Base-by-base conservation (phyloP, 1,140 invertebrate genomes). In the Capitella teleta region DNA sequence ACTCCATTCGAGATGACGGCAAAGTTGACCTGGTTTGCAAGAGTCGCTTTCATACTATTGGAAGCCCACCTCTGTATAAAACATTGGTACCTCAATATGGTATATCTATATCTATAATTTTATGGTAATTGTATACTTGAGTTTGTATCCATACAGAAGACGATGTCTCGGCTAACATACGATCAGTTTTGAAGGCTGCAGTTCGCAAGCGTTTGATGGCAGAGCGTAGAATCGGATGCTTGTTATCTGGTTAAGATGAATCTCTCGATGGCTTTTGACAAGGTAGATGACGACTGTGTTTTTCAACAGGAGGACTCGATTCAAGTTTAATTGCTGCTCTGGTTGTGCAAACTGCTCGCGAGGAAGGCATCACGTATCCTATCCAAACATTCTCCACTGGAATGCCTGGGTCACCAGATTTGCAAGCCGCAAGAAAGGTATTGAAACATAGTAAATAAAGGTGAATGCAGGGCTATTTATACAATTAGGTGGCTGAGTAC, bases 281-380 rank as follows among this genome's bases (percentile, higher is more conserved):
- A n/a, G n/a, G n/a, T n/a, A n/a, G n/a, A n/a, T n/a, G n/a, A n/a
- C n/a, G n/a, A n/a, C n/a, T n/a, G n/a, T n/a, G n/a, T n/a, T n/a
- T n/a, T n/a, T n/a, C n/a, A n/a, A n/a, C 80, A n/a, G 88, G 90
- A 46, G 90, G 90, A 5, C 72, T 93, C 19, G 90, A 93, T 70
- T 92, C 87, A 0, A 90, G 86, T 58, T 70, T 94, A 10, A 78
- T 92, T n/a, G 82, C 88, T 5, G 82, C 72, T 10, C 43, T 74
- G 5, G 47, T 72, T 10, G 58, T 66, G 0, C 63, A 72, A 50
- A 44, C 63, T n/a, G 58, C 63, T 8, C 65, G 63, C 37, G 63
- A 69, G 49, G 24, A 49, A 4, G 59, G 55, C 18, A 38, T 69
- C 5, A 21, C 43, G 0, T 72, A 72, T 41, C 56, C 59, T 12